Evolutionary conservation across 2,113 vertebrate genomes (phyloP).

Genomic region (Hypocryptadius cinnamomeus): DNA sequence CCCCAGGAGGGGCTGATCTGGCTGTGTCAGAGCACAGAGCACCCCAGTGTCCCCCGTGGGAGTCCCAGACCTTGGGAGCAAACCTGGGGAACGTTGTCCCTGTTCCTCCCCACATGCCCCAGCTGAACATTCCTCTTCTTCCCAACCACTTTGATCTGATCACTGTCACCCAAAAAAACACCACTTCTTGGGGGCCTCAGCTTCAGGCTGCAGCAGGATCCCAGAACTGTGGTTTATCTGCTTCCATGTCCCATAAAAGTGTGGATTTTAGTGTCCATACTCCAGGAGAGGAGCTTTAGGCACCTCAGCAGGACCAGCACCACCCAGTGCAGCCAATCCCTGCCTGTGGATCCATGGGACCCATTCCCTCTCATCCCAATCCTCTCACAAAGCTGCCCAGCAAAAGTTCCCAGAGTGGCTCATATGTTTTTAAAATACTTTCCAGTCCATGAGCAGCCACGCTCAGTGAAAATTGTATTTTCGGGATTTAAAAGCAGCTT

Average conservation of each 20-base stretch:
- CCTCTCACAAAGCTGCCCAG: background rate
- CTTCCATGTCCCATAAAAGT: background rate
- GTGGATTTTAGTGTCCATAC: background rate
- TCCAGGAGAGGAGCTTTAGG: background rate
- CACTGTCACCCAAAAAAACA: background rate
- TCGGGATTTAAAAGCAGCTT: background rate
- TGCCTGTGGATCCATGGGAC: background rate
- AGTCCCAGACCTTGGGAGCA: background rate
- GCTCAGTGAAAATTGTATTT: accelerated
- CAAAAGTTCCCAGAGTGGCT: background rate
- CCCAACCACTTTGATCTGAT: background rate
- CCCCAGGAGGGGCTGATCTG: background rate
- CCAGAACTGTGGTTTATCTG: background rate
- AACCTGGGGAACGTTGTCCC: background rate
- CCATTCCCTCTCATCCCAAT: background rate
- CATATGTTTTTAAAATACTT: background rate
- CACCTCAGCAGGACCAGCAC: background rate
- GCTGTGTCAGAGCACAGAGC: background rate
- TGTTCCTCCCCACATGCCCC: background rate
- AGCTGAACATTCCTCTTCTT: background rate
- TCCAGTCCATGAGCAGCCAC: background rate
- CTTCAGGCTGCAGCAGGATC: background rate
- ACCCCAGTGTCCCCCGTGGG: background rate
- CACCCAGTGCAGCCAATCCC: background rate
- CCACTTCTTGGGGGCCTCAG: background rate